Evolutionary conservation across 2,888 invertebrate genomes (phyloP), one percentile per base, ranked within the genome.

Genomic region (Heliconius sara): DNA sequence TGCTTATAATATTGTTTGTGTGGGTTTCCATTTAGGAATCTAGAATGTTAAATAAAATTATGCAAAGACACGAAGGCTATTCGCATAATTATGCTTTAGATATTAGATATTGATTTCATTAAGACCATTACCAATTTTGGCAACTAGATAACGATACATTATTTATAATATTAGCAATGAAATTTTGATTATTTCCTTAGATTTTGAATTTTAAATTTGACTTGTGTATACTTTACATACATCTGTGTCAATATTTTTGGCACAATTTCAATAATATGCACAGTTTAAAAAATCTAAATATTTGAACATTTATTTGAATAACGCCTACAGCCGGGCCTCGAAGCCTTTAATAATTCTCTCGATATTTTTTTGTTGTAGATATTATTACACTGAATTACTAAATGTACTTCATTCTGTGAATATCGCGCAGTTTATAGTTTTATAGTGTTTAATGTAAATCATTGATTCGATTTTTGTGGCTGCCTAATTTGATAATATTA

Each of bases 31-130:
- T 63, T 25, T 25, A n/a, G 63, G 63, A 30, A 52, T 73, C 30
- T n/a, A 57, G 34, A 52, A 57, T 73, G 30, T 73, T 73, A 13
- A 57, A 73, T 5, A 57, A 34, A 73, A 73, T 60, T 73, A 73
- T 73, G 73, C 57, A 60, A 30, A 73, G 57, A 73, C 73, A 73
- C 73, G 73, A 73, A 43, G 22, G 34, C 57, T 73, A 34, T 57
- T 9, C 34, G 57, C 34, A 73, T 73, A 73, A 73, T 73, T 60
- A 34, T 60, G 52, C 57, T 57, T 39, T 39, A 39, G 39, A 39
- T 39, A 39, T 39, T 2, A 60, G 34, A 34, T 73, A 57, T 57
- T n/a, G 30, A 60, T 34, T 60, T 73, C 13, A 73, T 73, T 73
- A 30, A 34, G 16, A 72, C 13, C n/a, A 73, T n/a, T 57, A 34